phyloP scores from a whole-genome alignment of 2,797 vertebrate genomes.

The Sandelia bainsii region DNA sequence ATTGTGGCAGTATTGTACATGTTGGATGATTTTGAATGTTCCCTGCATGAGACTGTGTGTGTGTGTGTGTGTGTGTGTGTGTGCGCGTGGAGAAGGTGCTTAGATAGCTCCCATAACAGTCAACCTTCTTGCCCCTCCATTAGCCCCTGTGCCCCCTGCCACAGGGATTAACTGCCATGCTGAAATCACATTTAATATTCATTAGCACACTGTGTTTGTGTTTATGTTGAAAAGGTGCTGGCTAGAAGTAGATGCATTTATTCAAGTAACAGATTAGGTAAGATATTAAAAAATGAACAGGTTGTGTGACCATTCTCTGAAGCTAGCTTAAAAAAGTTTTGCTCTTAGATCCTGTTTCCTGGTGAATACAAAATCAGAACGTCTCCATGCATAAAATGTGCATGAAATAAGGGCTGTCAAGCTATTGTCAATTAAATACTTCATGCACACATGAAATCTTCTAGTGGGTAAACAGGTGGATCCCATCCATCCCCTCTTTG shows the following conservation, averaged over 20 bases:
- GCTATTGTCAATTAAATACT: background rate
- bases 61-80: too few relatives aligned
- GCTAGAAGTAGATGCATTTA: constrained; percentile 49
- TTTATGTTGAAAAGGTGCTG: constrained; percentile 65
- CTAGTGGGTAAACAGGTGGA: too few relatives aligned
- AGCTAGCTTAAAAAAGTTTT: too few relatives aligned
- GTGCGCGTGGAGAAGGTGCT: constrained; percentile 26
- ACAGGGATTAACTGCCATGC: constrained; percentile 64
- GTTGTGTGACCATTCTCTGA: too few relatives aligned
- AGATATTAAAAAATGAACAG: background rate
- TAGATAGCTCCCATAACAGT: constrained; percentile 52
- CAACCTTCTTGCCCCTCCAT: constrained; percentile 58
- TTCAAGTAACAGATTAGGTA: constrained; percentile 22
- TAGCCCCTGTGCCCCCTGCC: constrained; percentile 51
- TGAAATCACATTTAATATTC: constrained; percentile 78
- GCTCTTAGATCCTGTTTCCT: background rate
- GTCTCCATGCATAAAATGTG: background rate
- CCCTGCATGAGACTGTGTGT: too few relatives aligned
- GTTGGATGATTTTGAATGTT: too few relatives aligned
- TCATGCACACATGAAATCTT: background rate
- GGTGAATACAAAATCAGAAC: background rate
- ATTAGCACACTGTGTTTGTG: constrained; percentile 66
- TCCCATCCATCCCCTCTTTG: too few relatives aligned
- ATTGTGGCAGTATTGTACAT: too few relatives aligned
- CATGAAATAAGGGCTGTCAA: background rate